Base-by-base conservation (phyloP, 2,113 vertebrate species). In the Kryptolebias marmoratus region DNA sequence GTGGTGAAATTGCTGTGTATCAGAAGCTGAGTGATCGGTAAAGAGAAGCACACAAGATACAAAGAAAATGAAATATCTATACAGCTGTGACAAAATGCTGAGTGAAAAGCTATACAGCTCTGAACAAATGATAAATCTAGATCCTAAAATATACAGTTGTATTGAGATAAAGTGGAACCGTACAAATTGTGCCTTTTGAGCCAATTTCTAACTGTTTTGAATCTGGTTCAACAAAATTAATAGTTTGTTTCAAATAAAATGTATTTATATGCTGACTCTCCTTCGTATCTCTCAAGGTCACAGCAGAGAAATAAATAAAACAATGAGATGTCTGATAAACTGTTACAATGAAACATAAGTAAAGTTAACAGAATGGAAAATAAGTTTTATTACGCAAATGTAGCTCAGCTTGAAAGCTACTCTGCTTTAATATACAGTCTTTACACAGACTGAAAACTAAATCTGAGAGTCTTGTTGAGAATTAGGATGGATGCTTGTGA, bases 401-500 rank as follows among this genome's bases (percentile, higher is more conserved):
- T 32, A 45, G 68, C 48, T 28, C 68, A 71, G 16, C 50, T 75
- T 63, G 56, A 78, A 70, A 27, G 61, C 48, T 66, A 67, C 70
- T 80, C 1, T 0, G 30, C 54, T 27, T 39, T 39, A 70, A 36
- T 32, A 72, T 67, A 56, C 57, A 77, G 75, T 73, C 42, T 69
- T 80, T 52, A 63, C 48, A 57, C 28, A 54, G 55, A 49, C 68
- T 81, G 62, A 74, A 75, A 80, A 28, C 57, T 82, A 62, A 75
- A 44, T 49, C 15, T 52, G 56, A 60, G 48, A 36, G 67, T 54
- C 56, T 61, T 70, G 22, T 73, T 68, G 72, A 27, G 22, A 59
- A 4, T 64, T 31, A 22, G 47, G 47, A 5, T 11, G 16, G 59
- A 10, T 50, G 53, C 56, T 22, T 63, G 56, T 5, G 18, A 28